phyloP scores from a whole-genome alignment of 1,140 invertebrate genomes.

The Drosophila pruinosa region DNA sequence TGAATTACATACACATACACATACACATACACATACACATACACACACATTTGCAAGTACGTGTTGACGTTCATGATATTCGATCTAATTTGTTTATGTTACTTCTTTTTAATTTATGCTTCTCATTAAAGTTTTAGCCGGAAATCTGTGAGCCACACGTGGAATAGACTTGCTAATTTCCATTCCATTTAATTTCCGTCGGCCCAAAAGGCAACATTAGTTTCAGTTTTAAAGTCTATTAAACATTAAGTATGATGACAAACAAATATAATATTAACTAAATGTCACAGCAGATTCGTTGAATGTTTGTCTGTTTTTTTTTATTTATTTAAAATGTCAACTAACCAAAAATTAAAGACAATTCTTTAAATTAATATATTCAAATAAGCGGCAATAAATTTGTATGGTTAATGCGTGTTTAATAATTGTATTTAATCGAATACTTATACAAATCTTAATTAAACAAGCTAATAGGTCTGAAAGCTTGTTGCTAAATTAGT shows the following conservation, averaged over 20 bases:
- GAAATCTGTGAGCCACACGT: slow-evolving; percentile 18
- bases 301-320: not conserved
- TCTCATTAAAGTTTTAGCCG: slow-evolving; percentile 22
- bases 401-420: not conserved
- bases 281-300: not conserved
- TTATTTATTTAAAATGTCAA: slow-evolving; percentile 7
- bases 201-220: slow-evolving; percentile 21
- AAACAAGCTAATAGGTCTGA: too few species aligned
- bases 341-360: not conserved
- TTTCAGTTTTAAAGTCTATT: not conserved
- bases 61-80: slow-evolving; percentile 6
- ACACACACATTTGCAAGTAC: too few species aligned
- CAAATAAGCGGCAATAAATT: not conserved
- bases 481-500: too few species aligned
- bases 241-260: not conserved
- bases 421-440: not conserved
- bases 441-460: too few species aligned
- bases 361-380: not conserved
- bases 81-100: slow-evolving; percentile 10
- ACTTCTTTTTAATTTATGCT: slow-evolving; percentile 4
- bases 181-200: slow-evolving; percentile 55
- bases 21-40: too few species aligned
- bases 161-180: slow-evolving; percentile 35
- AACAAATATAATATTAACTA: not conserved
- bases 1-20: not conserved